phyloP scores from a whole-genome alignment of 1,140 invertebrate genomes.

The Drosophila hydei region DNA sequence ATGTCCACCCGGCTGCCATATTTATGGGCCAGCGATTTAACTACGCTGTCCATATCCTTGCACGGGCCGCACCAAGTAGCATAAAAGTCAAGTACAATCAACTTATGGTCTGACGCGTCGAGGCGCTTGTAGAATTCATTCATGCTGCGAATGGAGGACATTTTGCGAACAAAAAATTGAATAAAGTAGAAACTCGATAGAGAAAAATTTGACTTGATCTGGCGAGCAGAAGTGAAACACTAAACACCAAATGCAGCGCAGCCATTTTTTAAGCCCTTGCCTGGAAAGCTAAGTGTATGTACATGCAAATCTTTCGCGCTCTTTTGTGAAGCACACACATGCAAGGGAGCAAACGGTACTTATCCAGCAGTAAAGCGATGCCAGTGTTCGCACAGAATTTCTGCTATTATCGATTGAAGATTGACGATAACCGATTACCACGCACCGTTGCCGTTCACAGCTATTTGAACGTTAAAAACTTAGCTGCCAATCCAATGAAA shows the following conservation, averaged over 20 bases:
- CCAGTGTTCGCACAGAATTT: neutral
- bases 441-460: neutral
- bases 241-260: too few relatives aligned
- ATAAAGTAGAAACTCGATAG: too few relatives aligned
- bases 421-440: neutral
- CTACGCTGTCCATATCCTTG: slow-evolving; percentile 85
- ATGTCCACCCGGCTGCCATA: slow-evolving; percentile 50
- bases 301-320: neutral
- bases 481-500: neutral
- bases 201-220: too few relatives aligned
- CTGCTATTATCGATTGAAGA: neutral
- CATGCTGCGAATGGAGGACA: slow-evolving; percentile 8
- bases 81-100: slow-evolving; percentile 87
- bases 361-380: neutral
- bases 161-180: neutral
- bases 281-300: neutral
- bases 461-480: neutral
- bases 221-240: too few relatives aligned
- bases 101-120: slow-evolving; percentile 85
- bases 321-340: slow-evolving; percentile 1
- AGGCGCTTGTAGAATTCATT: slow-evolving; percentile 71
- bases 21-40: slow-evolving; percentile 46
- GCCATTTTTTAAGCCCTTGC: too few relatives aligned
- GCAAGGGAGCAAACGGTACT: slow-evolving; percentile 2
- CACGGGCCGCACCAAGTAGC: slow-evolving; percentile 86